phyloP scores from a whole-genome alignment of 2,113 vertebrate species.

The Ochotona princeps region DNA sequence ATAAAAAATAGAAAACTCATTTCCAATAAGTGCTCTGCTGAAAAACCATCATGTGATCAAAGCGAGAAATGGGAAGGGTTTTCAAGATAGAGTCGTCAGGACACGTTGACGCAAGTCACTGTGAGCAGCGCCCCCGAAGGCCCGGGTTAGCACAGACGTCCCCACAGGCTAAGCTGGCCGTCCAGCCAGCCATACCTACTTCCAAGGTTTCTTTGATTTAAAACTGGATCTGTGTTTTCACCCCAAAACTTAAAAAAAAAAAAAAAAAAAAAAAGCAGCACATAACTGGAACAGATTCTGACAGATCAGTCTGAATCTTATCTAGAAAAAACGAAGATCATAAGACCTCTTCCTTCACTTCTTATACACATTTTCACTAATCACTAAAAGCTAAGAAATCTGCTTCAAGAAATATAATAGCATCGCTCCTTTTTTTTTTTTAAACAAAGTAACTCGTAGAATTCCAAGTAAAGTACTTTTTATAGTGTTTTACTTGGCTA shows the following conservation, averaged over 20 bases:
- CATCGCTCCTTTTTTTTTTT: conserved; percentile 28
- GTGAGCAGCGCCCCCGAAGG: neutral
- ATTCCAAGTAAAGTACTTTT: conserved; percentile 62
- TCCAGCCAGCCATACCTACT: neutral
- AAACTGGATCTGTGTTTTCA: neutral
- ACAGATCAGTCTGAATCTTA: conserved; percentile 39
- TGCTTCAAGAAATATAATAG: conserved; percentile 45
- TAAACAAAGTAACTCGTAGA: conserved; percentile 40
- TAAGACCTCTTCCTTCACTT: conserved; percentile 34
- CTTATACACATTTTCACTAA: conserved; percentile 37
- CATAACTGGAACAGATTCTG: conserved; percentile 37
- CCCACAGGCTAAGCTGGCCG: neutral
- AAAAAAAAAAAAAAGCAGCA: conserved; percentile 41
- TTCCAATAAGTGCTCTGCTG: neutral
- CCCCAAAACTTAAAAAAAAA: conserved; percentile 49
- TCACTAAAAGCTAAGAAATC: conserved; percentile 49
- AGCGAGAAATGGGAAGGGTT: neutral
- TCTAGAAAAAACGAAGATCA: conserved; percentile 39
- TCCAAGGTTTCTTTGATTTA: neutral
- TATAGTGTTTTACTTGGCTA: conserved; percentile 65
- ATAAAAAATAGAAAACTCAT: neutral
- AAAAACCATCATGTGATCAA: neutral
- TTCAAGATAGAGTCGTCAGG: neutral
- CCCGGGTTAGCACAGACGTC: neutral
- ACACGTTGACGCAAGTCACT: neutral